Percentiles rank a stretch among this genome's conserved stretches.
These are phyloP conservation scores for Rhopalosiphum padi DNA, from an alignment of 1,140 invertebrate genomes.

Conservation along the genomic window DNA sequence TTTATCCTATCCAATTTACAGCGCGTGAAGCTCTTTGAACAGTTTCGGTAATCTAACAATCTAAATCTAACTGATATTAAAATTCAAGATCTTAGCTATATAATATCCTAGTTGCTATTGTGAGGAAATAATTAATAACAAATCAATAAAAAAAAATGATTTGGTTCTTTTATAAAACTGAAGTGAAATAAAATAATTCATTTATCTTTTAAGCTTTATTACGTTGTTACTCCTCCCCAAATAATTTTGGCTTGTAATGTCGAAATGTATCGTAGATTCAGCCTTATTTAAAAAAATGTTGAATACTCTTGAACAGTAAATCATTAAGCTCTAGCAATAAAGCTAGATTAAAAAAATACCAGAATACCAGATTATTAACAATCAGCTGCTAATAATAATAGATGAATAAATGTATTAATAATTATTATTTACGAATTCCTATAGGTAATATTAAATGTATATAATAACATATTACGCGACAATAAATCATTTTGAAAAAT, in stretches of 20 bases:
- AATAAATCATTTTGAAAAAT: neutral
- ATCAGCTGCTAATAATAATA: neutral
- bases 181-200: neutral
- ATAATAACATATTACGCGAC: neutral
- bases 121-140: neutral
- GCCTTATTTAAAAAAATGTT: neutral
- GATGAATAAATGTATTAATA: neutral
- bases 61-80: neutral
- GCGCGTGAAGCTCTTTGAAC: neutral
- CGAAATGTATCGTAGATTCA: neutral
- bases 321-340: neutral
- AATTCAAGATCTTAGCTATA: neutral
- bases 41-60: neutral
- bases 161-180: neutral
- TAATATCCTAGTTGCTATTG: neutral
- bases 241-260: neutral
- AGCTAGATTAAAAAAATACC: neutral
- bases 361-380: neutral
- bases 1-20: neutral
- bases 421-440: neutral
- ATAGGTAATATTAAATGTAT: neutral
- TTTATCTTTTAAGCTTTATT: neutral
- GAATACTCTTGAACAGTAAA: neutral
- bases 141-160: neutral
- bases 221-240: neutral